Base-by-base conservation (phyloP, 1,140 invertebrate genomes). In the Wiebesia pumilae region DNA sequence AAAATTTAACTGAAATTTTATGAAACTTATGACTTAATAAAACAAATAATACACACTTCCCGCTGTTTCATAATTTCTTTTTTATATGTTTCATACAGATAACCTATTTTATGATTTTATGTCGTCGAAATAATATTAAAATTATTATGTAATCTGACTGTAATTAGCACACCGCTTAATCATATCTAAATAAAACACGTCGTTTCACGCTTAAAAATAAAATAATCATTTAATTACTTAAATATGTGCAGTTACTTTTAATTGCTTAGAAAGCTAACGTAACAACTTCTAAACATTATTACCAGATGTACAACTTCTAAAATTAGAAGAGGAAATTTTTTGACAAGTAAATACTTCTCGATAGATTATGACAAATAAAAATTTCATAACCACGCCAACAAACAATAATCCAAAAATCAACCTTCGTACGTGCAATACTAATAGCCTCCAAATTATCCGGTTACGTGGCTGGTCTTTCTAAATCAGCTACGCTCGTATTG, bases 381-480 rank as follows among this genome's bases (percentile, higher is more conserved):
- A 54, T 54, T 51, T 33, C n/a, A 30, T 0, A 19, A 47, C 10
- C n/a, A 24, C 21, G 54, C 43, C 7, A 54, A 35, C 27, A 77
- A 58, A 38, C 0, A 21, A 21, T 3, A 4, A 62, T 27, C 21
- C 33, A 6, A 69, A 77, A 81, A 81, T 69, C 40, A 47, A 27
- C 27, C 80, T 65, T 33, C 62, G 35, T 47, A 77, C 10, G 16
- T 51, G 40, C 10, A 77, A 77, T 47, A n/a, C 16, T 30, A 77
- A 47, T 47, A 47, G 27, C 4, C 6, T 47, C 24, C 73, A 10
- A 47, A 77, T 47, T 77, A 0, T 51, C 3, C 6, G 73, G 43
- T 77, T 77, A 81, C 58, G 38, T n/a, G 27, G 24, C n/a, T 47
- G 14, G 24, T 30, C 65, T 71, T 82, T 82, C 65, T 24, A 71